phyloP scores from a whole-genome alignment of 53 echinoderm and acorn worm genomes.

The Mesocentrotus franciscanus region DNA sequence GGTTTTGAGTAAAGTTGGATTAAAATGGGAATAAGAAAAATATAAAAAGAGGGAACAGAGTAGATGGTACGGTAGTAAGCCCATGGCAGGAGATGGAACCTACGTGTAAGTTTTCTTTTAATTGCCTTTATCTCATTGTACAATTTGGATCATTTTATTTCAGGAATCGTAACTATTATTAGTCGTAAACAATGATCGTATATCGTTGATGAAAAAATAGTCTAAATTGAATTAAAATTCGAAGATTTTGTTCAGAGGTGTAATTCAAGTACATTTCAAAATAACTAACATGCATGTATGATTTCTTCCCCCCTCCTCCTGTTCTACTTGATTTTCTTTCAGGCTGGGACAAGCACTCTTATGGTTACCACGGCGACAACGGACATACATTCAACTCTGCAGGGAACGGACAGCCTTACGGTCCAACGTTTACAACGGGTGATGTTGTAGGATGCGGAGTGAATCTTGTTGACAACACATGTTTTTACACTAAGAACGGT shows the following conservation, averaged over 20 bases:
- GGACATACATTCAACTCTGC: constrained; percentile 94
- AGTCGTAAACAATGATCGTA: neutral
- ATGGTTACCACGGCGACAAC: constrained; percentile 99
- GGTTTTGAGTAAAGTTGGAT: neutral
- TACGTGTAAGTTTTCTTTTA: neutral
- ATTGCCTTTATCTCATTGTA: neutral
- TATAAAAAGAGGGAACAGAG: neutral
- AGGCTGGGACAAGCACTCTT: constrained; percentile 98
- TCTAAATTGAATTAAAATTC: neutral
- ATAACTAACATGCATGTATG: neutral
- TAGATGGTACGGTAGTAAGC: neutral
- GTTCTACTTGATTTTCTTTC: neutral
- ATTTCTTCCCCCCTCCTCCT: neutral
- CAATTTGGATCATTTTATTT: neutral
- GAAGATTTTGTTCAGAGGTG: neutral
- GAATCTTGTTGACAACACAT: constrained; percentile 94
- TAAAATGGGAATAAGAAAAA: neutral
- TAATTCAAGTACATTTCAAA: neutral
- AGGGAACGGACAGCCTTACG: constrained; percentile 92
- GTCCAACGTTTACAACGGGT: constrained; percentile 97
- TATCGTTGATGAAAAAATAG: neutral
- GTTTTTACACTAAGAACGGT: constrained; percentile 99
- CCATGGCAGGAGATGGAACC: neutral
- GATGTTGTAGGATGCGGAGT: constrained; percentile 98
- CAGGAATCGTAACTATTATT: neutral